A percentile compares a stretch with the other conserved stretches of the same genome.
phyloP scores from a whole-genome alignment of 2,113 vertebrate species.

The Bubo scandiacus region DNA sequence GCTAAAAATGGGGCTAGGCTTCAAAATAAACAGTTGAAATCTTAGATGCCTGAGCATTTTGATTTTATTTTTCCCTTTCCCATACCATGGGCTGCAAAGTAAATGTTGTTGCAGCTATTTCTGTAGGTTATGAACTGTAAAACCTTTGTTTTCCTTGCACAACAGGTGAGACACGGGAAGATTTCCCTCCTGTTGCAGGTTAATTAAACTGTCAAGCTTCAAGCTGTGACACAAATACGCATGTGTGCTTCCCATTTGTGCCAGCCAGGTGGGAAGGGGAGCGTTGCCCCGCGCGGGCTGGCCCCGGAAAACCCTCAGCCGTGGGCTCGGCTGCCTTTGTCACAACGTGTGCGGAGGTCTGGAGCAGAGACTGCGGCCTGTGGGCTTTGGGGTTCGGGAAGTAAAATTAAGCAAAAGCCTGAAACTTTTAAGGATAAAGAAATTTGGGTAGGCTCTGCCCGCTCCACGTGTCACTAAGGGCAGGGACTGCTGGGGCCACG shows the following conservation, averaged over 20 bases:
- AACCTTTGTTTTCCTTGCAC: not conserved
- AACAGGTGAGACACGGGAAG: not conserved
- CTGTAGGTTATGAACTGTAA: not conserved
- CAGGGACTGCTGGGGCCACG: not conserved
- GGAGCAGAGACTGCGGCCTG: not conserved
- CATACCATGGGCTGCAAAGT: not conserved
- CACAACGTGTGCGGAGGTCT: not conserved
- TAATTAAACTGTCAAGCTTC: not conserved
- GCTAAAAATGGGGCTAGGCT: not conserved
- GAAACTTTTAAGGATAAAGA: not conserved
- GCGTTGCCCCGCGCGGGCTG: fast-evolving
- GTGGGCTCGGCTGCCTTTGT: not conserved
- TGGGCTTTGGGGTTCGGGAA: not conserved
- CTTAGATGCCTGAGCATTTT: not conserved
- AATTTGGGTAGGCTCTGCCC: not conserved
- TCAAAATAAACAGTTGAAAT: not conserved
- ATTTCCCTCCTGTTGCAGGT: not conserved
- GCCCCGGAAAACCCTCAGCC: fast-evolving
- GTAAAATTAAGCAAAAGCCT: not conserved
- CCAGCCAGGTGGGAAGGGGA: not conserved
- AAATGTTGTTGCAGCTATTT: not conserved
- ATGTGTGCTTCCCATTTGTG: fast-evolving
- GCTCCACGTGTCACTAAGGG: fast-evolving
- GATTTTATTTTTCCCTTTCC: not conserved
- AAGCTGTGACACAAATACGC: fast-evolving